Conservation (phyloP, 2,888 invertebrate genomes). For the Dichetophora obliterata region DNA sequence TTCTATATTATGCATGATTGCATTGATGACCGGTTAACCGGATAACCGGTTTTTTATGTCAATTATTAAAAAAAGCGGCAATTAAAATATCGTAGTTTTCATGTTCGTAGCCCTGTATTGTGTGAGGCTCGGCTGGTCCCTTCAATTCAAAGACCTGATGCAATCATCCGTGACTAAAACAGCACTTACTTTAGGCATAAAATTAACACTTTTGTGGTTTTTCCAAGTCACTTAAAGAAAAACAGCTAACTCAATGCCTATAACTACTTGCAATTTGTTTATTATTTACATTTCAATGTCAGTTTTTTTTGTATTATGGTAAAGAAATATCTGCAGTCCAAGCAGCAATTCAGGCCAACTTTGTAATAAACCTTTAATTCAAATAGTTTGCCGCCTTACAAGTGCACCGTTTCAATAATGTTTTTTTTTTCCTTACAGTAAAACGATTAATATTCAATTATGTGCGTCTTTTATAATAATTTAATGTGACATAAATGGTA, state of each 20-base stretch:
- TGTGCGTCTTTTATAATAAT: background rate
- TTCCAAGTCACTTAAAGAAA: background rate
- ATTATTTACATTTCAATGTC: constrained; percentile 2
- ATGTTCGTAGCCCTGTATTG: no score
- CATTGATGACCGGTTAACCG: no score
- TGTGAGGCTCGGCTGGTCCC: no score
- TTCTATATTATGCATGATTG: no score
- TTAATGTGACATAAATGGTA: background rate
- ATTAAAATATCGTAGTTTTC: no score
- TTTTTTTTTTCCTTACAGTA: background rate
- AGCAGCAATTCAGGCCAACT: constrained; percentile 4
- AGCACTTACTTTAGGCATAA: no score
- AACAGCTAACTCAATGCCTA: background rate
- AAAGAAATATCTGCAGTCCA: background rate
- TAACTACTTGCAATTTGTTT: background rate
- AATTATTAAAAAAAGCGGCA: no score
- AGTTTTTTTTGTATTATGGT: background rate
- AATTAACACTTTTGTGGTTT: no score
- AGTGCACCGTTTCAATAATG: background rate
- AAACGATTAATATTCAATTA: background rate
- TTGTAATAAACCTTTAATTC: background rate
- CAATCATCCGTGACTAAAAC: no score
- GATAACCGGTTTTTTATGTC: no score
- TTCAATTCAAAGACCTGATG: no score
- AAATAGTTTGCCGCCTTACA: background rate